Conservation (phyloP, 2,888 invertebrate species). For the Tinea pellionella region DNA sequence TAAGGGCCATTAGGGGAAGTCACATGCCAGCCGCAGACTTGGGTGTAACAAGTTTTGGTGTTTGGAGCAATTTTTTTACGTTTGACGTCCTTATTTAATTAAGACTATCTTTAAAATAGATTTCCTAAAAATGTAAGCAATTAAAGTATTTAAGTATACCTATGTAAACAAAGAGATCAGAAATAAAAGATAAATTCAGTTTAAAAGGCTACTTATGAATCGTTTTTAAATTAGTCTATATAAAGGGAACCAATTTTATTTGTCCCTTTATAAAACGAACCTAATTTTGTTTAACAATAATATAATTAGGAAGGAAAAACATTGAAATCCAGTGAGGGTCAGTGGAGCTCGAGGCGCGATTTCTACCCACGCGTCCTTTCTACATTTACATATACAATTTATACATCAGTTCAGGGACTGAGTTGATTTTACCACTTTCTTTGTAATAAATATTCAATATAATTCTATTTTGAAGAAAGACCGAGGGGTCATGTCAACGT, state of each 20-base stretch:
- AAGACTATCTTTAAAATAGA: not conserved
- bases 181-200: not conserved
- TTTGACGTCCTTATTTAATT: too few species aligned
- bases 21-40: too few species aligned
- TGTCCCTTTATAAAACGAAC: conserved; percentile 8
- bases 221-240: not conserved
- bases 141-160: too few species aligned
- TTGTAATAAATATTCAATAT: not conserved
- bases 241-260: not conserved
- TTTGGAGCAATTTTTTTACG: too few species aligned
- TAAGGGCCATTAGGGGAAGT: too few species aligned
- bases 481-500: too few species aligned
- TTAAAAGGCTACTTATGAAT: not conserved
- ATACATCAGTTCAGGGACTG: not conserved
- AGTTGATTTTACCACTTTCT: not conserved
- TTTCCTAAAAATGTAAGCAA: too few species aligned
- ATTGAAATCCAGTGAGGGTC: conserved; percentile 11
- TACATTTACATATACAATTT: not conserved
- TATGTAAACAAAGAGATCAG: too few species aligned
- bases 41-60: too few species aligned
- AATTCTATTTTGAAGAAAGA: too few species aligned
- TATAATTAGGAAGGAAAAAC: conserved; percentile 12
- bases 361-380: not conserved
- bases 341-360: not conserved
- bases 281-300: conserved; percentile 11